A percentile compares a stretch with the other conserved stretches of the same genome.
Conservation (phyloP, 2,888 invertebrate genomes). For the Scaptomyza cyrtandrae region DNA sequence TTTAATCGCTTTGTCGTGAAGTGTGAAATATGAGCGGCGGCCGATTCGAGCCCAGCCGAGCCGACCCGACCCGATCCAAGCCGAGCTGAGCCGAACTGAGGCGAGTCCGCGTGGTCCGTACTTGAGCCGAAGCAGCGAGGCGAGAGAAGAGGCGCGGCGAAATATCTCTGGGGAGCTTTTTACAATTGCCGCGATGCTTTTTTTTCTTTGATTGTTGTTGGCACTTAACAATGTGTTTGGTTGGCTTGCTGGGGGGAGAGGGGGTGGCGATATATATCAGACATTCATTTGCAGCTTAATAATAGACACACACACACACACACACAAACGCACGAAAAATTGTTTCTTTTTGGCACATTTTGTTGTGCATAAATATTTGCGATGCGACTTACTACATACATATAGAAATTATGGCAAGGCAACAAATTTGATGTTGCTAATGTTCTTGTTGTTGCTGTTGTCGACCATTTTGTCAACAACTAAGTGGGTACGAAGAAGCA, state of each 20-base stretch:
- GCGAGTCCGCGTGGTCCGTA: neutral
- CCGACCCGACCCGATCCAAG: conserved; percentile 20
- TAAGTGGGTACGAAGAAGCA: conserved; percentile 24
- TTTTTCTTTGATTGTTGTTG: conserved; percentile 9
- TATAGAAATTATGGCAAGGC: conserved; percentile 59
- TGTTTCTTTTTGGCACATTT: conserved; percentile 24
- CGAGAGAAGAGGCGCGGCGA: conserved; percentile 7
- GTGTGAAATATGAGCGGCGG: conserved; percentile 75
- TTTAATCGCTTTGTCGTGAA: conserved; percentile 80
- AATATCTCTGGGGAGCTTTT: conserved; percentile 51
- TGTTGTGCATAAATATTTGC: conserved; percentile 61
- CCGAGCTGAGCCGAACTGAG: conserved; percentile 39
- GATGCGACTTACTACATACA: conserved; percentile 37
- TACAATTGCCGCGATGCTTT: conserved; percentile 24
- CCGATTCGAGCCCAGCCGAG: conserved; percentile 7
- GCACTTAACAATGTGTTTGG: conserved; percentile 2
- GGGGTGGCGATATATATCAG: conserved; percentile 18
- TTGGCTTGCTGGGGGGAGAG: neutral
- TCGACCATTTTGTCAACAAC: conserved; percentile 58
- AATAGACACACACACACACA: conserved; percentile 47
- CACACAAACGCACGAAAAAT: conserved; percentile 13
- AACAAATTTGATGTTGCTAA: conserved; percentile 38
- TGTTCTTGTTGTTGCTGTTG: conserved; percentile 9
- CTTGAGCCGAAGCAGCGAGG: conserved; percentile 4
- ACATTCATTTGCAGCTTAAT: conserved; percentile 51